Evolutionary conservation across 2,113 vertebrate genomes (phyloP).

Genomic region (Phalacrocorax brasilianus): DNA sequence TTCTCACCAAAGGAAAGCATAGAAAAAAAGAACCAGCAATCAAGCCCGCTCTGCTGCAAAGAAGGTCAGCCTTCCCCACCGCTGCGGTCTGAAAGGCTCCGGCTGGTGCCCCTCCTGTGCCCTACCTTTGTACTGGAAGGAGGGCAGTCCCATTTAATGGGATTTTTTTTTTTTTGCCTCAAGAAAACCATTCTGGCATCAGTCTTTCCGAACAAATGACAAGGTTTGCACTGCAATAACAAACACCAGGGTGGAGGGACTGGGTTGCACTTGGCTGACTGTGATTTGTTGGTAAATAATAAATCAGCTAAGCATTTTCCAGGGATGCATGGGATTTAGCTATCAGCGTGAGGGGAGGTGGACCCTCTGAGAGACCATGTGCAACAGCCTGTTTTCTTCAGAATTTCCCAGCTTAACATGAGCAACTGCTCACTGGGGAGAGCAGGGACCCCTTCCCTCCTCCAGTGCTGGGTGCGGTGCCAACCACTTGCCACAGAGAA

Average conservation of each 20-base stretch:
- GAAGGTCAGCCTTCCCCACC: not conserved
- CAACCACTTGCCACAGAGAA: not conserved
- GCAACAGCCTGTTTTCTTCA: not conserved
- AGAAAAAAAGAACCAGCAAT: not conserved
- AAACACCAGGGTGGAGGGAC: not conserved
- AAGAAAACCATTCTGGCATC: not conserved
- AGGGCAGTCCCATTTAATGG: not conserved
- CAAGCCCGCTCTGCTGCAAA: not conserved
- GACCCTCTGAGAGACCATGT: not conserved
- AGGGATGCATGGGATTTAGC: not conserved
- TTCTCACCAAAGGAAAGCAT: not conserved
- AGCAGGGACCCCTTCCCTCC: not conserved
- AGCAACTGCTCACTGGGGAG: not conserved
- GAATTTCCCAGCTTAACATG: not conserved
- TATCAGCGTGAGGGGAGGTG: not conserved
- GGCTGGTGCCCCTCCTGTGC: not conserved
- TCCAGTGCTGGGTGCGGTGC: not conserved
- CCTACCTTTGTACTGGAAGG: not conserved
- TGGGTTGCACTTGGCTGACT: not conserved
- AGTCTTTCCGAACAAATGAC: not conserved
- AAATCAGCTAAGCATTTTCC: not conserved
- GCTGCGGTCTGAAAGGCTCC: not conserved
- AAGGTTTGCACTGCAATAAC: not conserved
- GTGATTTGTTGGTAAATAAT: not conserved
- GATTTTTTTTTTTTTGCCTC: not conserved